A percentile compares a stretch with the other conserved stretches of the same genome.
These are phyloP conservation scores for Crotalus horridus DNA, from an alignment of 2,113 vertebrate genomes.

Conservation along the genomic window DNA sequence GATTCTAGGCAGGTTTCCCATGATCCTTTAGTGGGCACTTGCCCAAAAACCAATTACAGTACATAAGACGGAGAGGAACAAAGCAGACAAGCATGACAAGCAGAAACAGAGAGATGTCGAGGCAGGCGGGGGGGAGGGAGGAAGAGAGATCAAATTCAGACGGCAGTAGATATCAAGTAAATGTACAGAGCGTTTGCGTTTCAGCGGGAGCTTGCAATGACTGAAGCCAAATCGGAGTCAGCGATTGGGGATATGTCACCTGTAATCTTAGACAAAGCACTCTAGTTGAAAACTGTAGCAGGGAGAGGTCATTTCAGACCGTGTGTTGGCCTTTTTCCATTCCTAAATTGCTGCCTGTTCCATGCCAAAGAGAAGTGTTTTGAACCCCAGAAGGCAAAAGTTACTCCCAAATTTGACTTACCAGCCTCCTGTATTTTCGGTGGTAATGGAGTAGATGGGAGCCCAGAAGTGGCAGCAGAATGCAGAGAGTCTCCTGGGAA, in stretches of 20 bases:
- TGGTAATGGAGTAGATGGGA: background rate
- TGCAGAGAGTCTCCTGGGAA: conserved; percentile 7
- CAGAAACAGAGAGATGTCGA: background rate
- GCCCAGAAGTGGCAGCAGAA: background rate
- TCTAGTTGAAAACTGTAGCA: conserved; percentile 8
- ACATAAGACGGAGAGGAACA: background rate
- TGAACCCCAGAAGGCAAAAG: background rate
- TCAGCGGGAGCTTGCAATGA: background rate
- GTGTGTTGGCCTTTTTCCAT: conserved; percentile 27
- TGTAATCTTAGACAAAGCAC: conserved; percentile 15
- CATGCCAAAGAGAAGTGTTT: conserved; percentile 12
- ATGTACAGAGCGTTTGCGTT: background rate
- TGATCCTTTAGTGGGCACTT: background rate
- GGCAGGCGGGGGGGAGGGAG: background rate
- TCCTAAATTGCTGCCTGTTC: conserved; percentile 28
- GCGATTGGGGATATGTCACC: background rate
- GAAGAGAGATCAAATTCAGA: background rate
- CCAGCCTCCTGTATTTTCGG: background rate
- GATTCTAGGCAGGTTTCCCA: background rate
- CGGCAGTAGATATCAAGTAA: background rate
- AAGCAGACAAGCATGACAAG: background rate
- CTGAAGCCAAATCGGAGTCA: background rate
- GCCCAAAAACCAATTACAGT: background rate
- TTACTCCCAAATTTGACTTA: background rate
- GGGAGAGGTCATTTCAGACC: conserved; percentile 9